A percentile compares a stretch with the other conserved stretches of the same genome.
Evolutionary conservation across 2,888 invertebrate species (phyloP).

Genomic region (Limnephilus rhombicus): DNA sequence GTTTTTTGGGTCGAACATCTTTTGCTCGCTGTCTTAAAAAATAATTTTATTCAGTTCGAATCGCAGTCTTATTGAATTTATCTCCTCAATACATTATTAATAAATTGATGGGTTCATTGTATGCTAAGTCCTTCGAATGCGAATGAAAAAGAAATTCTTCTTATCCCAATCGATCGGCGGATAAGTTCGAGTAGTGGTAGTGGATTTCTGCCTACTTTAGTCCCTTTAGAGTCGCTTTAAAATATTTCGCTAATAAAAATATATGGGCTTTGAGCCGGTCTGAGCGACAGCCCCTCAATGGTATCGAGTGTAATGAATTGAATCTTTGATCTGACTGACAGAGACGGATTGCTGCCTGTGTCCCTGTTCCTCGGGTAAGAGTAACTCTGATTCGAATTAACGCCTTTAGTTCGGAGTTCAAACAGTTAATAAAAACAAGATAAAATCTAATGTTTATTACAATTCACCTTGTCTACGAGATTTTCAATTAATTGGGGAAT

Average conservation of each 20-base stretch:
- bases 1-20: neutral
- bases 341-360: constrained; percentile 58
- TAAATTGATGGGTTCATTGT: constrained; percentile 7
- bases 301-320: constrained; percentile 61
- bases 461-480: neutral
- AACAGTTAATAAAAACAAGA: neutral
- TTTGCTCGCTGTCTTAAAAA: neutral
- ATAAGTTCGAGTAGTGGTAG: neutral
- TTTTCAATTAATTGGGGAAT: neutral
- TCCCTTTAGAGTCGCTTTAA: constrained; percentile 24
- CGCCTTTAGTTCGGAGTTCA: neutral
- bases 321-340: constrained; percentile 63
- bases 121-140: constrained; percentile 13
- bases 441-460: neutral
- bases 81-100: neutral
- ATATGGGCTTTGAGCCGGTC: constrained; percentile 31
- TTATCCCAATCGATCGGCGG: constrained; percentile 1
- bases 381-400: constrained; percentile 34
- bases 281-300: constrained; percentile 47
- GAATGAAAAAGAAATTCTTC: constrained; percentile 8
- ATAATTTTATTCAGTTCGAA: neutral
- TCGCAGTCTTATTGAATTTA: neutral
- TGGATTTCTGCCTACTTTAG: neutral
- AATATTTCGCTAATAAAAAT: constrained; percentile 51
- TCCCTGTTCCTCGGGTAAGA: constrained; percentile 17